phyloP scores from a whole-genome alignment of 2,888 invertebrate species.

The Hesperia comma region DNA sequence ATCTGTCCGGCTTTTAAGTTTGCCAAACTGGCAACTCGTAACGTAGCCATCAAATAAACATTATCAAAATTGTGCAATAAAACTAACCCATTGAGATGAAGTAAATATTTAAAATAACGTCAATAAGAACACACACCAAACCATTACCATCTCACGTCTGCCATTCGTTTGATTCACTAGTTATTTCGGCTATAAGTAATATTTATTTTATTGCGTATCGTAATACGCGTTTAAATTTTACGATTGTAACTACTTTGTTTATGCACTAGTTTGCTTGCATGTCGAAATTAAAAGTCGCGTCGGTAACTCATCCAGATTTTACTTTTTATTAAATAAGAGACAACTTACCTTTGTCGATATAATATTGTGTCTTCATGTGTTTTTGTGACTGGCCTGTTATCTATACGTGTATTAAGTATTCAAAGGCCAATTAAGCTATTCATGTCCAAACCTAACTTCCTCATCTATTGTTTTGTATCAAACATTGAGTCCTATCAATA shows the following conservation, averaged over 20 bases:
- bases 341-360: no score
- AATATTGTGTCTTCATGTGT: no score
- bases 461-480: neutral
- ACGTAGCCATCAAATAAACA: slow-evolving; percentile 19
- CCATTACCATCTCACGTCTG: slow-evolving; percentile 23
- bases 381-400: neutral
- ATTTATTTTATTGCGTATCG: slow-evolving; percentile 26
- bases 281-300: neutral
- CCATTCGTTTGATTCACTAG: slow-evolving; percentile 26
- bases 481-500: neutral
- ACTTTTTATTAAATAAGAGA: neutral
- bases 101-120: slow-evolving; percentile 39
- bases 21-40: no score
- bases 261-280: neutral
- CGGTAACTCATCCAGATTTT: slow-evolving; percentile 12
- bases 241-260: slow-evolving; percentile 13
- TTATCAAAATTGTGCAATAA: slow-evolving; percentile 23
- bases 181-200: slow-evolving; percentile 12
- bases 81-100: slow-evolving; percentile 25
- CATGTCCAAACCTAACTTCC: neutral
- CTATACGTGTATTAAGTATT: neutral
- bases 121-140: slow-evolving; percentile 22
- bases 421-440: no score
- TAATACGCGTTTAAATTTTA: slow-evolving; percentile 3
- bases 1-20: no score